Evolutionary conservation across 2,888 invertebrate genomes (phyloP).

Genomic region (Zygaena filipendulae): DNA sequence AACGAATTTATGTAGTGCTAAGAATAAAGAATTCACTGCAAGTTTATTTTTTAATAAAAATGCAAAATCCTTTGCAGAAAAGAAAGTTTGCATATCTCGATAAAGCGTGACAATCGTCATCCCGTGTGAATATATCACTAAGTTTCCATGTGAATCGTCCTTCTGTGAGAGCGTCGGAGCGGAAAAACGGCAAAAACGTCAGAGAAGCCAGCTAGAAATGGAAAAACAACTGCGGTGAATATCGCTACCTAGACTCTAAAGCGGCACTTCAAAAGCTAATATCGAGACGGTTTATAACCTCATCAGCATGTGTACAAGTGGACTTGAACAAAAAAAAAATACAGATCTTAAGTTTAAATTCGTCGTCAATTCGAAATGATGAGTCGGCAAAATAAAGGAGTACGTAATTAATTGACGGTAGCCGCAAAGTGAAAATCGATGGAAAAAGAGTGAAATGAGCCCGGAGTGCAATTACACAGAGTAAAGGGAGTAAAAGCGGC

Average conservation of each 20-base stretch:
- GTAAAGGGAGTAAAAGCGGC: constrained; percentile 48
- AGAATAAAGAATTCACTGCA: no score
- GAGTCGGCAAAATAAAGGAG: constrained; percentile 30
- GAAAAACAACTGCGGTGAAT: constrained; percentile 41
- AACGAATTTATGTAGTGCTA: no score
- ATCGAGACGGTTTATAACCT: constrained; percentile 34
- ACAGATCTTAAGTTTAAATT: constrained; percentile 15
- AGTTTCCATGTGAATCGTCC: constrained; percentile 55
- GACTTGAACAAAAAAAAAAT: constrained; percentile 38
- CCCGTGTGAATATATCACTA: constrained; percentile 59
- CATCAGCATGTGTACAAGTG: constrained; percentile 45
- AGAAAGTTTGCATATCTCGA: constrained; percentile 59
- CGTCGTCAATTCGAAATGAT: constrained; percentile 21
- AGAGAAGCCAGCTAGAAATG: constrained; percentile 29
- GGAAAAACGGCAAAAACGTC: constrained; percentile 35
- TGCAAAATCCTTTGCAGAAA: constrained; percentile 40
- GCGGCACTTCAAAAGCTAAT: constrained; percentile 43
- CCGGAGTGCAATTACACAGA: constrained; percentile 40
- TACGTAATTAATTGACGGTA: constrained; percentile 44
- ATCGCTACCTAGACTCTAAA: constrained; percentile 34
- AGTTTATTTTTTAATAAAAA: constrained; percentile 52
- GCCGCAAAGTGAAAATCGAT: constrained; percentile 34
- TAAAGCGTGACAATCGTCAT: constrained; percentile 57
- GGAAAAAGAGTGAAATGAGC: constrained; percentile 44
- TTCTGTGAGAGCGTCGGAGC: constrained; percentile 29